phyloP scores from a whole-genome alignment of 2,797 vertebrate species.

The Sylvia borin region DNA sequence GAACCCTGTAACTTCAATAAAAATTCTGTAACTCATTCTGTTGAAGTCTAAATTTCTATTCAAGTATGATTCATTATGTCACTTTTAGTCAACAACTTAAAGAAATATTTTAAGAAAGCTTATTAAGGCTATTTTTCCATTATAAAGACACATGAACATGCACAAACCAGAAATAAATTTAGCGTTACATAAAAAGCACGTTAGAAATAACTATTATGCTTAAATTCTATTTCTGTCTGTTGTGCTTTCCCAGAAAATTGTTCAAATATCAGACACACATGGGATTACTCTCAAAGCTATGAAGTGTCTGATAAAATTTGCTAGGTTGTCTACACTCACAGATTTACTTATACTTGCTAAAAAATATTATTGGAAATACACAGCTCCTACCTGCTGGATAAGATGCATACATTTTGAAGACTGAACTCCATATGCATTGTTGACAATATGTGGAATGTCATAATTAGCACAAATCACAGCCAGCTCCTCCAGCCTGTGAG shows the following conservation, averaged over 20 bases:
- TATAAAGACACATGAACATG: background rate
- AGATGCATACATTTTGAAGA: conserved; percentile 99
- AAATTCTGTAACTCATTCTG: background rate
- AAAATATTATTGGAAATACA: background rate
- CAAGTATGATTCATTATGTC: background rate
- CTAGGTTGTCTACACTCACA: background rate
- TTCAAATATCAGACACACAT: background rate
- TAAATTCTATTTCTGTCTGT: background rate
- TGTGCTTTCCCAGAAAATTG: background rate
- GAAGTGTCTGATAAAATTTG: background rate
- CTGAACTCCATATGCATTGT: conserved; percentile 96
- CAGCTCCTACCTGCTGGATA: conserved; percentile 89
- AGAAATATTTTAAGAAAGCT: background rate
- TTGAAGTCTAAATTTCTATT: background rate
- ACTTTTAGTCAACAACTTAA: background rate
- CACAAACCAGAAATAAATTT: background rate
- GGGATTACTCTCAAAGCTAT: background rate
- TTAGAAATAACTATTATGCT: background rate
- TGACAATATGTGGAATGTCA: conserved; percentile 92
- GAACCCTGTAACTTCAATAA: background rate
- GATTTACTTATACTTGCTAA: background rate
- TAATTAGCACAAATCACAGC: conserved; percentile 87
- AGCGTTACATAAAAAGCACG: background rate
- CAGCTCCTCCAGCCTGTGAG: conserved; percentile 89
- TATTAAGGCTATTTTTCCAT: background rate